Conservation (phyloP, 2,797 vertebrate species). For the Sebastes umbrosus region DNA sequence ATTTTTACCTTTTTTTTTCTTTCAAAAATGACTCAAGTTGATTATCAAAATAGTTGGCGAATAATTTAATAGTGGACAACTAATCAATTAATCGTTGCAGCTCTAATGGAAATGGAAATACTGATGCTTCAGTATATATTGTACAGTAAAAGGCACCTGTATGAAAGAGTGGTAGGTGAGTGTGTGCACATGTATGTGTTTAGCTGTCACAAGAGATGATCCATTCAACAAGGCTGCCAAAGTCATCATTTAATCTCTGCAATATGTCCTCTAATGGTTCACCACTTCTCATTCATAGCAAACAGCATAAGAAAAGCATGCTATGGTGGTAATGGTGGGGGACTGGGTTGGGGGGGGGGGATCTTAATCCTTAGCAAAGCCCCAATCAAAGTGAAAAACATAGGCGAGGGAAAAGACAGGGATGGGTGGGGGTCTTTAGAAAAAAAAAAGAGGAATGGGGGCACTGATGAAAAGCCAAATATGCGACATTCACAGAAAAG, state of each 20-base stretch:
- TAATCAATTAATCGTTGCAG: no score
- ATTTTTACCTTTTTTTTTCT: no score
- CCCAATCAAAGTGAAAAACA: conserved; percentile 88
- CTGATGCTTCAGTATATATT: not conserved
- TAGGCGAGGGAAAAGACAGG: conserved; percentile 59
- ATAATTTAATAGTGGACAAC: no score
- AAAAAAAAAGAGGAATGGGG: conserved; percentile 42
- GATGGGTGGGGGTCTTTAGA: conserved; percentile 36
- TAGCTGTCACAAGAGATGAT: conserved; percentile 8
- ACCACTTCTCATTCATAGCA: conserved; percentile 78
- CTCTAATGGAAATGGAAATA: not conserved
- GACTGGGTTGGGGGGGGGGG: not conserved
- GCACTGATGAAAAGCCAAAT: conserved; percentile 76
- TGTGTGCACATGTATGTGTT: not conserved
- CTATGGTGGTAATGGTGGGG: conserved; percentile 48
- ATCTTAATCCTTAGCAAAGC: conserved; percentile 83
- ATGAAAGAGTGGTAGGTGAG: not conserved
- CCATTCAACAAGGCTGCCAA: conserved; percentile 22
- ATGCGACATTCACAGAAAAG: conserved; percentile 75
- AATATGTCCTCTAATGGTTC: conserved; percentile 85
- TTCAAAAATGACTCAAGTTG: no score
- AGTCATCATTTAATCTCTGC: conserved; percentile 81
- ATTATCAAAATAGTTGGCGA: no score
- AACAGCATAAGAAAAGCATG: conserved; percentile 50
- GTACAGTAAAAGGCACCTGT: not conserved